Percentiles rank a stretch among this genome's conserved stretches.
Evolutionary conservation across 2,113 vertebrate genomes (phyloP).

Genomic region (Protomyctophum bolini): DNA sequence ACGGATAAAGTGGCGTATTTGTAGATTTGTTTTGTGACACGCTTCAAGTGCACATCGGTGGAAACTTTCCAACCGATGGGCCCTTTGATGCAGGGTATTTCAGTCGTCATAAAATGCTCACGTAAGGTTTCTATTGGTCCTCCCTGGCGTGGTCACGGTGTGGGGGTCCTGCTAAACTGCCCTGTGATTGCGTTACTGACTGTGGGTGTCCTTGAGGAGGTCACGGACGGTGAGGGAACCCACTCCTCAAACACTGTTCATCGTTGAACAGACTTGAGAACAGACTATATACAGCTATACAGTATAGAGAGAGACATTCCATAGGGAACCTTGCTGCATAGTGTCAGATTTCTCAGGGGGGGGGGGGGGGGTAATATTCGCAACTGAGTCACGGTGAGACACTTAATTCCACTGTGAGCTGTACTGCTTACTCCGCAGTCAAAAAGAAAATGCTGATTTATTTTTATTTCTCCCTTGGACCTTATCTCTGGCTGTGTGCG

Average conservation of each 20-base stretch:
- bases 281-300: not conserved
- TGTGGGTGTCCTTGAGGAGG: conserved; percentile 35
- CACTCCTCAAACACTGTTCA: not conserved
- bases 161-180: conserved; percentile 12
- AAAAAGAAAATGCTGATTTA: conserved; percentile 9
- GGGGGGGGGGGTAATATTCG: not conserved
- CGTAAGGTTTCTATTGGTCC: conserved; percentile 8
- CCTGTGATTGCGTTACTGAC: not conserved
- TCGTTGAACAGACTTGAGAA: not conserved
- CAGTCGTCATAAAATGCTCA: not conserved
- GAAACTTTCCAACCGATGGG: not conserved
- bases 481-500: not conserved
- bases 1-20: not conserved
- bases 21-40: not conserved
- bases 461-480: not conserved
- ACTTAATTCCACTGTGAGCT: conserved; percentile 33
- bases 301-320: not conserved
- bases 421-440: conserved; percentile 27
- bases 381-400: conserved; percentile 31
- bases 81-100: not conserved
- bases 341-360: conserved; percentile 1
- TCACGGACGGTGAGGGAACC: conserved; percentile 23
- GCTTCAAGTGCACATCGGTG: too few relatives aligned
- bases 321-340: not conserved
- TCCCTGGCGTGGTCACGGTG: not conserved